phyloP scores from a whole-genome alignment of 2,888 invertebrate genomes.

The Myathropa florea region DNA sequence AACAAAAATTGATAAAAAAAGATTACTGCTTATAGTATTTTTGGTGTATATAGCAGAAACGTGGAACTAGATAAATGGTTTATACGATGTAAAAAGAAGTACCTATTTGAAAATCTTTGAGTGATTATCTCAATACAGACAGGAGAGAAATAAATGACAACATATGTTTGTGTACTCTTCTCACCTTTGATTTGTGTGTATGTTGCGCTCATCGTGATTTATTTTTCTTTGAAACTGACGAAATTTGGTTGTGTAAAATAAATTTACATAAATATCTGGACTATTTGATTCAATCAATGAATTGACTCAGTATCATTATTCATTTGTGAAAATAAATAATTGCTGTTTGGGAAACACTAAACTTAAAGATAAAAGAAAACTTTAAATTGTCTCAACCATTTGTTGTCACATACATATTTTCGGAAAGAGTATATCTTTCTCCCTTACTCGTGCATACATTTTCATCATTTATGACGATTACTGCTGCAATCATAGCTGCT shows the following conservation, averaged over 20 bases:
- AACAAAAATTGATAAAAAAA: too few relatives aligned
- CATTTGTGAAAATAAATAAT: conserved; percentile 10
- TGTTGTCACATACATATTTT: conserved; percentile 33
- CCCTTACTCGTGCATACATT: conserved; percentile 22
- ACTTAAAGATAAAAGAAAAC: conserved; percentile 51
- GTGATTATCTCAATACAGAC: too few relatives aligned
- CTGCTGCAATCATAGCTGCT: conserved; percentile 33
- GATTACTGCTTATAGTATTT: too few relatives aligned
- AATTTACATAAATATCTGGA: not conserved
- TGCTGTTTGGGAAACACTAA: conserved; percentile 2
- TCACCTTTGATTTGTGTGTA: conserved; percentile 5
- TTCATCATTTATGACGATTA: conserved; percentile 35
- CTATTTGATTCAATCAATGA: not conserved
- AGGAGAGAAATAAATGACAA: not conserved
- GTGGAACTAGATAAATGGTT: too few relatives aligned
- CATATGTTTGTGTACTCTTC: not conserved
- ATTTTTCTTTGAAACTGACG: not conserved
- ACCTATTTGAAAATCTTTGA: too few relatives aligned
- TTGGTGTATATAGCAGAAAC: too few relatives aligned
- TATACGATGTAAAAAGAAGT: too few relatives aligned
- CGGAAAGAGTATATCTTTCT: conserved; percentile 19
- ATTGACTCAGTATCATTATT: not conserved
- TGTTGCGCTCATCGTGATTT: conserved; percentile 11
- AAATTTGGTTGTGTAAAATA: conserved; percentile 14
- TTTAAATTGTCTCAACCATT: conserved; percentile 29